phyloP scores from a whole-genome alignment of 2,113 vertebrate genomes.

The Electrona antarctica region DNA sequence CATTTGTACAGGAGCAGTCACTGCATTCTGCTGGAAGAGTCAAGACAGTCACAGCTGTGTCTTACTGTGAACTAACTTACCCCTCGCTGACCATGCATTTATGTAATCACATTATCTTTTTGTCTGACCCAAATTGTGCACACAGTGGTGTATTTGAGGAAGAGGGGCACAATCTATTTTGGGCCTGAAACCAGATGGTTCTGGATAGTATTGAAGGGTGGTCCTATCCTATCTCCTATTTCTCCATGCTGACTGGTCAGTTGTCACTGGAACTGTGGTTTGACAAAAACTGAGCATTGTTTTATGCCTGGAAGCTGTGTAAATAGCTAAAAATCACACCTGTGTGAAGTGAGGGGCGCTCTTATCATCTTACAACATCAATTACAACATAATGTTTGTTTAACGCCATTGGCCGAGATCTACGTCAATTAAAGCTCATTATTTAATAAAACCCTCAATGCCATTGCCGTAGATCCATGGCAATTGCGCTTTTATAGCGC shows the following conservation, averaged over 20 bases:
- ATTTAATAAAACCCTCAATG: too few relatives aligned
- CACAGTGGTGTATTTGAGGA: too few relatives aligned
- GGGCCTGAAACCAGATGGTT: constrained; percentile 60
- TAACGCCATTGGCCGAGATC: too few relatives aligned
- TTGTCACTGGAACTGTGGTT: constrained; percentile 1
- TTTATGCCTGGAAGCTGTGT: background rate
- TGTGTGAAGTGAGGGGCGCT: too few relatives aligned
- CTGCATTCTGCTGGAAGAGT: background rate
- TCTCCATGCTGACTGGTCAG: constrained; percentile 47
- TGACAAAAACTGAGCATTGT: too few relatives aligned
- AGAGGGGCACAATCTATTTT: background rate
- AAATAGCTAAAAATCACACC: background rate
- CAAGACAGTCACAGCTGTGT: background rate
- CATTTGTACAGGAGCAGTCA: too few relatives aligned
- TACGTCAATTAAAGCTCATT: too few relatives aligned
- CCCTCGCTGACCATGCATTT: background rate
- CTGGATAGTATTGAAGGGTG: constrained; percentile 29
- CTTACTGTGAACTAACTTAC: background rate
- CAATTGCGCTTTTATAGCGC: too few relatives aligned
- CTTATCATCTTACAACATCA: too few relatives aligned
- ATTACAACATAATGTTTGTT: too few relatives aligned
- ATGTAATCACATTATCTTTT: constrained; percentile 16
- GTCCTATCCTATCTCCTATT: constrained; percentile 36
- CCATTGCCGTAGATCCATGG: too few relatives aligned
- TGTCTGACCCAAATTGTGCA: background rate